Conservation (phyloP, 2,113 vertebrate genomes). For the Ellobius talpinus region DNA sequence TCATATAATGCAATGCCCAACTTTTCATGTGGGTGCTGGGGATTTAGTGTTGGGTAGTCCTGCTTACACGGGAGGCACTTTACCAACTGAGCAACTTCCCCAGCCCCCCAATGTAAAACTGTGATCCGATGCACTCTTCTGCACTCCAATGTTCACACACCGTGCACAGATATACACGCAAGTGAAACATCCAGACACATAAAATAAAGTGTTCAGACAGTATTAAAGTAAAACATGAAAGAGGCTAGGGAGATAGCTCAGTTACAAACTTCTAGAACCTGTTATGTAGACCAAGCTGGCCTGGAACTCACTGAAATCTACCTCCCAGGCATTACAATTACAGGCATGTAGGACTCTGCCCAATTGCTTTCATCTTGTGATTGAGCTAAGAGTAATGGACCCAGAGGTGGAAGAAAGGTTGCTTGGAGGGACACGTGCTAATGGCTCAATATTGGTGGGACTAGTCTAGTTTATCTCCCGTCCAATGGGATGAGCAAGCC, state of each 20-base stretch:
- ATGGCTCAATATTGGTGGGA: background rate
- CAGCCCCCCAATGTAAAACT: background rate
- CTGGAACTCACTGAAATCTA: background rate
- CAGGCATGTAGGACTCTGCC: background rate
- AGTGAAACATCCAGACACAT: background rate
- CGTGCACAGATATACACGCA: background rate
- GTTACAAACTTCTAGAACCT: background rate
- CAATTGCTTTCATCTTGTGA: conserved; percentile 5
- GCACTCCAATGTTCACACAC: background rate
- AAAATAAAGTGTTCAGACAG: background rate
- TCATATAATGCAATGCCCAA: background rate
- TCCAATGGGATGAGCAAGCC: background rate
- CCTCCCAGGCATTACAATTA: background rate
- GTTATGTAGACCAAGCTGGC: background rate
- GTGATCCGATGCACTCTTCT: background rate
- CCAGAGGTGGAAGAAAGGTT: background rate
- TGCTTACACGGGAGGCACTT: background rate
- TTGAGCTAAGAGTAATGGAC: background rate
- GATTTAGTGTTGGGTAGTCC: background rate
- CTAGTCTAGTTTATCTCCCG: background rate
- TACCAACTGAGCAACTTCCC: background rate
- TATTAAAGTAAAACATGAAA: background rate
- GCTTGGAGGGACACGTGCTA: background rate
- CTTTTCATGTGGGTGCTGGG: background rate
- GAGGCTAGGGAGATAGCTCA: no score